Conservation (phyloP, 2,113 vertebrate genomes). For the Grammomys dolichurus region DNA sequence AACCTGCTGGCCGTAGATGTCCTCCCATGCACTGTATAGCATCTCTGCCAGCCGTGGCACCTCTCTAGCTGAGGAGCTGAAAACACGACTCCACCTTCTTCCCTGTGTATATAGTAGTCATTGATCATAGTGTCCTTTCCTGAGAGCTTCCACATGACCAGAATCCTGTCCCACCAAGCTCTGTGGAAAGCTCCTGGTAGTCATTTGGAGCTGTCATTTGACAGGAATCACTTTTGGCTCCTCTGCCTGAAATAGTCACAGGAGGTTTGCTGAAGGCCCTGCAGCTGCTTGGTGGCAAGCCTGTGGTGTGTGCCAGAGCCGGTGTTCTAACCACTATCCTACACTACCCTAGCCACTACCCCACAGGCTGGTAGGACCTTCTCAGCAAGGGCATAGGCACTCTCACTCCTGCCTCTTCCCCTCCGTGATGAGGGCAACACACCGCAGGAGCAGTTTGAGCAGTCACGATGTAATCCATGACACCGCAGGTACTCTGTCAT, state of each 20-base stretch:
- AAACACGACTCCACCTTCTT: neutral
- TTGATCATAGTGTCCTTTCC: neutral
- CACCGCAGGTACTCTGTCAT: neutral
- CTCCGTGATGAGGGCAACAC: neutral
- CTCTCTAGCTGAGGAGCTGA: neutral
- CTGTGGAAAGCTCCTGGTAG: neutral
- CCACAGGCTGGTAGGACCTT: neutral
- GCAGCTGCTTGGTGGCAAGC: neutral
- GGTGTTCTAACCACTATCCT: neutral
- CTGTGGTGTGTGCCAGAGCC: neutral
- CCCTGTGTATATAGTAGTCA: neutral
- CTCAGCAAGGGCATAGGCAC: too few relatives aligned
- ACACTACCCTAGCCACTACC: neutral
- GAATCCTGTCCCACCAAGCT: neutral
- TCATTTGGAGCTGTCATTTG: conserved; percentile 25
- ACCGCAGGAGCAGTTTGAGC: neutral
- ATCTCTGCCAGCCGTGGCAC: neutral
- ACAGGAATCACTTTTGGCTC: conserved; percentile 62
- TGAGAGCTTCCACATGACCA: neutral
- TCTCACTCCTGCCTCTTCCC: neutral
- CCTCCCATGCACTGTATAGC: too few relatives aligned
- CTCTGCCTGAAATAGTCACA: conserved; percentile 37
- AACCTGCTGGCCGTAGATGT: rapidly evolving
- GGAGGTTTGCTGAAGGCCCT: neutral
- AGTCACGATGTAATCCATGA: neutral